A percentile compares a stretch with the other conserved stretches of the same genome.
Evolutionary conservation across 2,113 vertebrate species (phyloP).

Genomic region (Aegypius monachus): DNA sequence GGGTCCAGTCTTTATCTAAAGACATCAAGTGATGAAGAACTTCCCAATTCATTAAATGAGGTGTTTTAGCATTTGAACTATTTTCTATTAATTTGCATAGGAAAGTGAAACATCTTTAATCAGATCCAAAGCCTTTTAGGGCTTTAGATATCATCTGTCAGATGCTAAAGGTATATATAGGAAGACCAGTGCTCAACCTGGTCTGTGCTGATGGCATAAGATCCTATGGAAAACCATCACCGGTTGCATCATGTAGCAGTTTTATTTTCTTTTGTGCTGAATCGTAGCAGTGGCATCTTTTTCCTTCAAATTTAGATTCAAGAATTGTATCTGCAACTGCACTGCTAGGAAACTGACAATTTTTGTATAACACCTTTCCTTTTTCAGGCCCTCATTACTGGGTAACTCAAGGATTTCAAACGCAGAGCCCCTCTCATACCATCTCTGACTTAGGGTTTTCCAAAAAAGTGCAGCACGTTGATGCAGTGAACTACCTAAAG

Average conservation of each 20-base stretch:
- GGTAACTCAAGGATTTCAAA: constrained; percentile 63
- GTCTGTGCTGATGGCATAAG: neutral
- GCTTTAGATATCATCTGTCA: neutral
- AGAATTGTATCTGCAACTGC: neutral
- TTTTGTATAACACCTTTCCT: neutral
- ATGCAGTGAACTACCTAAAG: constrained; percentile 55
- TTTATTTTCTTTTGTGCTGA: neutral
- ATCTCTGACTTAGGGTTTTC: constrained; percentile 64
- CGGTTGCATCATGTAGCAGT: neutral
- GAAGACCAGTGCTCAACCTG: neutral
- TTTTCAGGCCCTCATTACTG: constrained; percentile 57
- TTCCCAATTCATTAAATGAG: neutral
- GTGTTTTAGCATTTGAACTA: neutral
- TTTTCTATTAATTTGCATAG: neutral
- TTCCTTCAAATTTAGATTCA: neutral
- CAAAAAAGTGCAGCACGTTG: constrained; percentile 17
- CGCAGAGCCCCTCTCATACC: constrained; percentile 16
- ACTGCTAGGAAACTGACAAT: neutral
- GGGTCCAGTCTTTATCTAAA: neutral
- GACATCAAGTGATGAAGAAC: neutral
- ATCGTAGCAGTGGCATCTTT: neutral
- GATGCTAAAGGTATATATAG: neutral
- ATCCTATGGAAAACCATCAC: neutral
- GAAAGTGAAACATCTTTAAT: neutral
- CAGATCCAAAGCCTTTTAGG: neutral